phyloP scores from a whole-genome alignment of 1,140 invertebrate species.

The Zophobas morio region DNA sequence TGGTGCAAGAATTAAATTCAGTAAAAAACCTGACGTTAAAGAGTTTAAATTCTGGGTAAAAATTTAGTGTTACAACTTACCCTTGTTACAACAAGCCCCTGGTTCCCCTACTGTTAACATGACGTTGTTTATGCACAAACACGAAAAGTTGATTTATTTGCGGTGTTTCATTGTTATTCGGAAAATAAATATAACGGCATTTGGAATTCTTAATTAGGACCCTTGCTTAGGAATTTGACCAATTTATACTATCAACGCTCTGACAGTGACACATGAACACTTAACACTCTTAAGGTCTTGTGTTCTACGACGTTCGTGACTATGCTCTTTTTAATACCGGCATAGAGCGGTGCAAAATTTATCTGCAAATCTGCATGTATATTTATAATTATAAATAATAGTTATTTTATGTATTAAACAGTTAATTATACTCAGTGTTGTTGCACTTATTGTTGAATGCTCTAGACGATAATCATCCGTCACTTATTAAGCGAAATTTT shows the following conservation, averaged over 20 bases:
- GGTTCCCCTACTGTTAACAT: conserved; percentile 3
- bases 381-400: conserved; percentile 32
- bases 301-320: conserved; percentile 24
- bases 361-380: conserved; percentile 28
- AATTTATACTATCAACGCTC: conserved; percentile 22
- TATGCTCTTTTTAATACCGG: conserved; percentile 28
- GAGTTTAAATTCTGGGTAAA: no score
- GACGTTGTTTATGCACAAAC: conserved; percentile 15
- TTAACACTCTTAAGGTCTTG: conserved; percentile 25
- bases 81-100: no score
- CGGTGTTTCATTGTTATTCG: not conserved
- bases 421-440: conserved; percentile 9
- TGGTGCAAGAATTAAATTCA: no score
- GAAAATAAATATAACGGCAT: conserved; percentile 9
- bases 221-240: conserved; percentile 24
- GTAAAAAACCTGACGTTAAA: no score
- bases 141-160: conserved; percentile 38
- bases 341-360: conserved; percentile 25
- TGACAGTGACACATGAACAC: conserved; percentile 35
- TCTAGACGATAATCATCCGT: no score
- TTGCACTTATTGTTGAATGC: no score
- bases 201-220: conserved; percentile 27
- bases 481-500: no score
- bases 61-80: no score
- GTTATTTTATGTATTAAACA: conserved; percentile 31